Percentiles rank a stretch among this genome's conserved stretches.
phyloP scores from a whole-genome alignment of 2,797 vertebrate species.

The Remorina albescens region DNA sequence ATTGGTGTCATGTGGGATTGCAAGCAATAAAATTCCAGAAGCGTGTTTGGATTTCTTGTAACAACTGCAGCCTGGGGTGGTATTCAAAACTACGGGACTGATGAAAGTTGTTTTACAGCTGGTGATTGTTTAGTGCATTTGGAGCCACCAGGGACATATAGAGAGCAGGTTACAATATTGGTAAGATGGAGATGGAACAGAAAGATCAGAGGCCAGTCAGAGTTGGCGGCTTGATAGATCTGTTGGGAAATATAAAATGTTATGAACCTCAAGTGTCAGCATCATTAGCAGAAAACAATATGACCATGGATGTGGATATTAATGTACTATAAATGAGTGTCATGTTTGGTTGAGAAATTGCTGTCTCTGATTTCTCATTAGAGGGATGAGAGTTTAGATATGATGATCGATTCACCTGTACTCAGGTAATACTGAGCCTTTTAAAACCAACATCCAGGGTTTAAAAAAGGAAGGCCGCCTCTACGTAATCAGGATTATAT shows the following conservation, averaged over 20 bases:
- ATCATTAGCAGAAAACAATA: not conserved
- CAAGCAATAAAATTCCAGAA: conserved; percentile 43
- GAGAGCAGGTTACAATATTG: not conserved
- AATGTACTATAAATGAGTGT: not conserved
- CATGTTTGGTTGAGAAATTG: not conserved
- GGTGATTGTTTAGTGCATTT: conserved; percentile 16
- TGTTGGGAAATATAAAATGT: not conserved
- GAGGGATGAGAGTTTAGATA: not conserved
- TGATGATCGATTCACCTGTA: not conserved
- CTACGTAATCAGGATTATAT: conserved; percentile 8
- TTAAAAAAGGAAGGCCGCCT: not conserved
- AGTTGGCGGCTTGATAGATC: not conserved
- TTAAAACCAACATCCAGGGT: not conserved
- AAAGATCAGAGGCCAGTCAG: not conserved
- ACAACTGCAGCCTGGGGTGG: conserved; percentile 35
- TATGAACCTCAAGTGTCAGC: not conserved
- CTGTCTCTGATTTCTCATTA: not conserved
- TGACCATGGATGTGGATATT: not conserved
- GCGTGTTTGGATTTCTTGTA: conserved; percentile 36
- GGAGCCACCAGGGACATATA: not conserved
- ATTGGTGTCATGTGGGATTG: conserved; percentile 40
- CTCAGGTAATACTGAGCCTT: no score
- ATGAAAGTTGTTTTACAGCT: conserved; percentile 39
- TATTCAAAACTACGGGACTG: conserved; percentile 37
- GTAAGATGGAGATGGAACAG: not conserved